A percentile compares a stretch with the other conserved stretches of the same genome.
Evolutionary conservation across 2,888 invertebrate genomes (phyloP).

Genomic region (Portevinia maculata): DNA sequence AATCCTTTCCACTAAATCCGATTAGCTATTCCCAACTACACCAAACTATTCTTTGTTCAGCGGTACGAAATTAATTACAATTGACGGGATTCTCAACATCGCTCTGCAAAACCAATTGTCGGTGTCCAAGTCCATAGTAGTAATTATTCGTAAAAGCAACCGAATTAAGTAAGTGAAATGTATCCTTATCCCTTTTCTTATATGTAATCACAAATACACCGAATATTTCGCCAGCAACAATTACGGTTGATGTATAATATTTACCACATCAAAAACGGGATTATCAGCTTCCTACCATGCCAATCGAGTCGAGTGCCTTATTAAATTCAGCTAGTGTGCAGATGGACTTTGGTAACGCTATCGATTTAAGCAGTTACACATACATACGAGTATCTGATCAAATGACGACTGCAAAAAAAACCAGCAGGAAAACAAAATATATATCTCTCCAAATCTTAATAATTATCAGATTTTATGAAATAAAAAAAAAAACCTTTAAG

Average conservation of each 20-base stretch:
- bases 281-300: slow-evolving; percentile 10
- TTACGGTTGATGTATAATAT: slow-evolving; percentile 13
- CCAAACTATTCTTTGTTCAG: slow-evolving; percentile 47
- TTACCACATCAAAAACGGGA: not conserved
- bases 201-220: slow-evolving; percentile 15
- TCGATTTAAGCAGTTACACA: no score
- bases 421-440: not conserved
- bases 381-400: not conserved
- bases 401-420: not conserved
- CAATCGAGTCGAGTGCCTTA: slow-evolving; percentile 29
- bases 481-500: slow-evolving; percentile 11
- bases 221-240: not conserved
- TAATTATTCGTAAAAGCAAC: slow-evolving; percentile 34
- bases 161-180: slow-evolving; percentile 31
- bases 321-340: slow-evolving; percentile 33
- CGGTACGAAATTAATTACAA: slow-evolving; percentile 63
- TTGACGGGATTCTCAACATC: slow-evolving; percentile 52
- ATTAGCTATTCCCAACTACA: slow-evolving; percentile 47
- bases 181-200: slow-evolving; percentile 31
- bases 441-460: slow-evolving; percentile 44
- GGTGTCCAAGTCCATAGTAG: not conserved
- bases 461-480: slow-evolving; percentile 67
- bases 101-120: slow-evolving; percentile 8
- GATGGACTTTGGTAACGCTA: no score
- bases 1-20: slow-evolving; percentile 42